Evolutionary conservation across 2,888 invertebrate genomes (phyloP), one percentile per base, ranked within the genome.

Genomic region (Myopa tessellatipennis): DNA sequence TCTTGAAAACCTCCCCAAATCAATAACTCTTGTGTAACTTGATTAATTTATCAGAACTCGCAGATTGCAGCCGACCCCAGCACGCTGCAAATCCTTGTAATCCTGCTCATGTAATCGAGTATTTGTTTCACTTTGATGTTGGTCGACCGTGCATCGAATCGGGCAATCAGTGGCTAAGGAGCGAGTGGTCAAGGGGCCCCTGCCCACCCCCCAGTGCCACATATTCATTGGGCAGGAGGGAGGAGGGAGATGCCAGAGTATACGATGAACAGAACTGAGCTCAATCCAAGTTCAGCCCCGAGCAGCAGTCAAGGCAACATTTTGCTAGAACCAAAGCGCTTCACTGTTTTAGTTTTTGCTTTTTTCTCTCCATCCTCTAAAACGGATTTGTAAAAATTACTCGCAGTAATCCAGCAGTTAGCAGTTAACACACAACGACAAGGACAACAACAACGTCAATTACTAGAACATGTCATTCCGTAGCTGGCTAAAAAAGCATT

Each of bases 71-170:
- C 26, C 50, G 63, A 63, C 34, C 26, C 4, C 63, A 74, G 65
- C 50, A 74, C 60, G 26, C 7, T 40, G 38, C 72, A 61, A 61
- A 60, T 63, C 58, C 74, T 65, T 63, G 45, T 65, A 63, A 74
- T 74, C 65, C 63, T 65, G 50, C 63, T 65, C 34, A 63, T 63
- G 63, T 63, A 52, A 74, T 74, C 65, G 34, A 50, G 18, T 26
- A 18, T 61, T 71, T 50, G 14, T 50, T 52, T 74, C 52, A 14
- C 74, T 74, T 74, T 74, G 65, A 74, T 74, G 63, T 74, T 52
- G 63, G 50, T 74, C 74, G 63, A 36, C 12, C 72, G 40, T 72
- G 45, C 45, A 16, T 40, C 16, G 26, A 72, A 10, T 55, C n/a
- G 55, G 10, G 55, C 4, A 16, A 14, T 55, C 10, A 3, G 50